Evolutionary conservation across 2,797 vertebrate genomes (phyloP), one percentile per base, ranked within the genome.

Genomic region (Hylomyscus alleni): DNA sequence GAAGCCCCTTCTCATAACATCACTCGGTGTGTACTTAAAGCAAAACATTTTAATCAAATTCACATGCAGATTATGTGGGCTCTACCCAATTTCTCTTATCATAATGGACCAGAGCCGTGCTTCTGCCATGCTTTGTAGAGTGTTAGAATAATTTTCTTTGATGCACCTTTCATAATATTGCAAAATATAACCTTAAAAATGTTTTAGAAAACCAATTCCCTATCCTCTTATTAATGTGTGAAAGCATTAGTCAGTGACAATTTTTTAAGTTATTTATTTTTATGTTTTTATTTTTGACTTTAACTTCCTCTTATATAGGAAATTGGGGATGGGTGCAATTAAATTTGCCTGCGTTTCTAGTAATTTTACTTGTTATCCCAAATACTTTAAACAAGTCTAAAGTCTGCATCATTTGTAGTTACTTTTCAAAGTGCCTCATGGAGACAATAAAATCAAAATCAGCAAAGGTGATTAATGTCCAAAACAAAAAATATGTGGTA

Each of bases 31-130:
- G 62, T 29, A 67, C 94, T 98, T 98, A 91, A 95, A 98, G 97
- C 94, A 98, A 98, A 98, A 98, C 97, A 98, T 96, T 97, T 97
- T 98, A 98, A 98, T 98, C 98, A 98, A 98, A 98, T 98, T 98
- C 96, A 98, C 97, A 96, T 80, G 97, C 98, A 98, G 98, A 98
- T 98, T 98, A 96, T 92, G 62, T 67, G 94, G 97, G 87, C 80
- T 96, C 80, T 84, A 76, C 95, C 84, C 92, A 96, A 89, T 95
- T 96, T 94, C 96, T 2, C 19, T 98, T 98, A 98, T 98, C 98
- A 95, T 96, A 97, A 97, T 89, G 77, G 91, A 96, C 97, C 98
- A 98, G 97, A 98, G 96, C 86, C 44, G 22, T 94, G 78, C 76
- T 26, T 96, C 52, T 31, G 77, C 80, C 3, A 1, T 87, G 96